A percentile compares a stretch with the other conserved stretches of the same genome.
Evolutionary conservation across 2,113 vertebrate species (phyloP).

Genomic region (Cyprinodon tularosa): DNA sequence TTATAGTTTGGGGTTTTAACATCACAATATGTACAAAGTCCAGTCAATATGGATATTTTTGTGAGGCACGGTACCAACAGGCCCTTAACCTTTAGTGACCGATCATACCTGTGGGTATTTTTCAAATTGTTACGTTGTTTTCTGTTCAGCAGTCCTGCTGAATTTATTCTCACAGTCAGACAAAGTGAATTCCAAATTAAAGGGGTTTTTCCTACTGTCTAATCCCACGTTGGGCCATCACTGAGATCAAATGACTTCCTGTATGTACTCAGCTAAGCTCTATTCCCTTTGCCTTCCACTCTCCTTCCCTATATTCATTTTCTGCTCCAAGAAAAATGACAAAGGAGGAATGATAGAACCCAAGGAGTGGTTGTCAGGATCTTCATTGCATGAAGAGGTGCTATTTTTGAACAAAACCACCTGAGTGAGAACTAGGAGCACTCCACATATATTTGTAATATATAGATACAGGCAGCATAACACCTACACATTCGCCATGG

Average conservation of each 20-base stretch:
- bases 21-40: too few relatives aligned
- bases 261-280: constrained; percentile 7
- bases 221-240: constrained; percentile 49
- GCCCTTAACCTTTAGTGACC: background rate
- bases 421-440: constrained; percentile 36
- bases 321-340: constrained; percentile 35
- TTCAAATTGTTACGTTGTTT: background rate
- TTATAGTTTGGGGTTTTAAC: background rate
- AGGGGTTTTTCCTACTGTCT: constrained; percentile 41
- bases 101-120: background rate
- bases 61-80: background rate
- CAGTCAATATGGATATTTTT: too few relatives aligned
- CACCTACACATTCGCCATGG: constrained; percentile 12
- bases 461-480: constrained; percentile 5
- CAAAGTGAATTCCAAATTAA: constrained; percentile 8
- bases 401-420: constrained; percentile 6
- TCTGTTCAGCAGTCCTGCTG: background rate
- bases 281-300: constrained; percentile 9
- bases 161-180: background rate
- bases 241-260: constrained; percentile 42
- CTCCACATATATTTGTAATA: background rate
- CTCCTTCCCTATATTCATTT: constrained; percentile 3
- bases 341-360: constrained; percentile 18
- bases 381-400: constrained; percentile 17
- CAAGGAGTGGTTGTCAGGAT: constrained; percentile 30